These are phyloP conservation scores for Myioborus miniatus DNA, from an alignment of 2,797 vertebrate genomes.

Conservation along the genomic window DNA sequence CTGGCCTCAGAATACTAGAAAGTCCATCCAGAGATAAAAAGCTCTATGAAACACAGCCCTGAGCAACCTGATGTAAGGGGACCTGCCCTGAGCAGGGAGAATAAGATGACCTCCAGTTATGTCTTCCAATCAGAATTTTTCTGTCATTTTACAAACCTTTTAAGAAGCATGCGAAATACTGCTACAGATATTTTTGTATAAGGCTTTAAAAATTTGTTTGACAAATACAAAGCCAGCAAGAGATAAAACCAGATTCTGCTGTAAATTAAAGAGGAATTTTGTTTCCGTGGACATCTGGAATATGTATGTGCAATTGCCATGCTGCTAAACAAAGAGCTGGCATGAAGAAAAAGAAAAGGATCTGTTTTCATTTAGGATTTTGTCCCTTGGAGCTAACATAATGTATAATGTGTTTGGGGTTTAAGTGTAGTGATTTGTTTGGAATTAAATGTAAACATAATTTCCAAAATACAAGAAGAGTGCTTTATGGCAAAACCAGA, in stretches of 20 bases:
- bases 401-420: constrained; percentile 28
- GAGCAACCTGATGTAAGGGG: neutral
- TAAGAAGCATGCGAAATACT: neutral
- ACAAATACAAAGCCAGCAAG: constrained; percentile 31
- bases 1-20: neutral
- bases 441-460: constrained; percentile 32
- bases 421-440: constrained; percentile 9
- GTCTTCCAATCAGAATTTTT: neutral
- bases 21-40: neutral
- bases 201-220: neutral
- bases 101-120: neutral
- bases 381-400: constrained; percentile 42
- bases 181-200: neutral
- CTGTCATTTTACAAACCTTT: neutral
- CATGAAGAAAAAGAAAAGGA: constrained; percentile 44
- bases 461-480: constrained; percentile 9
- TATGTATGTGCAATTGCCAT: neutral
- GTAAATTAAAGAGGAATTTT: constrained; percentile 45
- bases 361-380: constrained; percentile 70
- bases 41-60: neutral
- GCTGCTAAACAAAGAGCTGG: constrained; percentile 58
- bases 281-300: constrained; percentile 57
- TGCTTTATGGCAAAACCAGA: neutral
- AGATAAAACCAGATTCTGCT: constrained; percentile 44
- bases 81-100: neutral